Conservation (phyloP, 2,113 vertebrate genomes). For the Lamprotornis superbus region DNA sequence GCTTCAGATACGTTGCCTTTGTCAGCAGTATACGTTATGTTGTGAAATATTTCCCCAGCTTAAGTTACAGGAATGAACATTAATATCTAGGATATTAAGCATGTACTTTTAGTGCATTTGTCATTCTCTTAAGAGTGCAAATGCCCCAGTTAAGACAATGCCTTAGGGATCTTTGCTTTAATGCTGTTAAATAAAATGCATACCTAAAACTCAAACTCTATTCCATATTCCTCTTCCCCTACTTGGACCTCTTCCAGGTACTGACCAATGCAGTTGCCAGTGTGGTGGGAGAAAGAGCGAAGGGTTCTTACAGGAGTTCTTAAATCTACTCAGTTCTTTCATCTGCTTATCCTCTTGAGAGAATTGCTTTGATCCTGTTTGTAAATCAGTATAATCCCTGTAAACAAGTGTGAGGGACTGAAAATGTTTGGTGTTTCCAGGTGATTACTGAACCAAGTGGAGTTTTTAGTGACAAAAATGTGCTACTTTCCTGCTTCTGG, state of each 20-base stretch:
- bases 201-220: background rate
- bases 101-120: background rate
- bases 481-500: background rate
- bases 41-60: background rate
- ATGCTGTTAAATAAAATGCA: background rate
- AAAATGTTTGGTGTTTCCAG: background rate
- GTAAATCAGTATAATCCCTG: background rate
- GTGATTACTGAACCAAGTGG: background rate
- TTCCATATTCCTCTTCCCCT: background rate
- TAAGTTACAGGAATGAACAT: background rate
- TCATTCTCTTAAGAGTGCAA: background rate
- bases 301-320: background rate
- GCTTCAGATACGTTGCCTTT: background rate
- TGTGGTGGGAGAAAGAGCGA: background rate
- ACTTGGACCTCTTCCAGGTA: background rate
- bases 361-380: background rate
- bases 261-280: background rate
- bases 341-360: background rate
- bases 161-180: background rate
- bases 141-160: background rate
- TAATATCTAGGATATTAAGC: constrained; percentile 20
- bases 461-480: background rate
- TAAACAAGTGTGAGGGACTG: background rate
- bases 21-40: background rate
- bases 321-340: background rate